Percentiles rank a stretch among this genome's conserved stretches.
These are phyloP conservation scores for Macroglossus sobrinus DNA, from an alignment of 2,113 vertebrate species.

Conservation along the genomic window DNA sequence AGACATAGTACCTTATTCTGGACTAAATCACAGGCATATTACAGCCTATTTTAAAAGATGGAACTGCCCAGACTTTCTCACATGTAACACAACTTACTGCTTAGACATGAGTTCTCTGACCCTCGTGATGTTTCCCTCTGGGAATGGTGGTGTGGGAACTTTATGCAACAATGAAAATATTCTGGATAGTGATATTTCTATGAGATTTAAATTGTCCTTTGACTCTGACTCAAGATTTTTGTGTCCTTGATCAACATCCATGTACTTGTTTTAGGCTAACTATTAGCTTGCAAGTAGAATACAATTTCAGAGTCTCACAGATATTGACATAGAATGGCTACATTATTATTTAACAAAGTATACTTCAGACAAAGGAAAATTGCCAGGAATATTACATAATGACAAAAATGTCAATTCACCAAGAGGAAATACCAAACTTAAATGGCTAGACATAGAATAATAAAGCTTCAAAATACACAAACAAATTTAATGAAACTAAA, in stretches of 20 bases:
- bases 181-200: background rate
- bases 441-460: background rate
- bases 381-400: background rate
- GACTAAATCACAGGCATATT: background rate
- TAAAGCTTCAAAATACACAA: background rate
- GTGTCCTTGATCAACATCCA: background rate
- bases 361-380: background rate
- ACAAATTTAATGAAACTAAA: background rate
- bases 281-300: background rate
- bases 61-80: background rate
- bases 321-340: background rate
- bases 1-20: background rate
- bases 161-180: background rate
- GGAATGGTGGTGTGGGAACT: background rate
- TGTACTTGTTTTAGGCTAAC: background rate
- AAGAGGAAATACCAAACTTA: background rate
- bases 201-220: background rate
- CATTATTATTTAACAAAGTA: background rate
- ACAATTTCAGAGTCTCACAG: background rate
- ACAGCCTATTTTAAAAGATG: background rate
- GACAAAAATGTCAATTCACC: background rate
- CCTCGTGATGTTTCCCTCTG: background rate
- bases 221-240: background rate
- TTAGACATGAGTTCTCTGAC: background rate
- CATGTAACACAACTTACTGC: background rate